Evolutionary conservation across 1,140 invertebrate species (phyloP).

Genomic region (Asobara japonica): DNA sequence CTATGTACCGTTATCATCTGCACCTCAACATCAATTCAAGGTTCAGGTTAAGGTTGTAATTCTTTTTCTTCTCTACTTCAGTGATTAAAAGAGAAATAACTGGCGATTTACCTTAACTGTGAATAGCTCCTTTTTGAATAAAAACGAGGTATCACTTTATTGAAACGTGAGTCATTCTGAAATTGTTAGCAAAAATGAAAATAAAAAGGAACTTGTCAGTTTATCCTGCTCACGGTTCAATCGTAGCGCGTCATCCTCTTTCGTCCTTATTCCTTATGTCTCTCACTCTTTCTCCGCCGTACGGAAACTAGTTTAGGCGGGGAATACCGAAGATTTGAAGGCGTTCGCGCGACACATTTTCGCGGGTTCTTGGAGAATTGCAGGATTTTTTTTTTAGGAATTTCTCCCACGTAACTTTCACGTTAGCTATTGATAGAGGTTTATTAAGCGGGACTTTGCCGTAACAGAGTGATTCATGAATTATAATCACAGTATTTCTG

Average conservation of each 20-base stretch:
- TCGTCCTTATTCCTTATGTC: not conserved
- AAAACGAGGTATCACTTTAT: not conserved
- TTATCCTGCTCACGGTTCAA: not conserved
- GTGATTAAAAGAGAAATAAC: too few species aligned
- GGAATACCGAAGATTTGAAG: not conserved
- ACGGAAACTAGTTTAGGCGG: not conserved
- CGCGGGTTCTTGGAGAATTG: not conserved
- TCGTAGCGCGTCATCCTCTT: not conserved
- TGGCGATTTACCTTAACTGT: too few species aligned
- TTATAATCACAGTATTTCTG: too few species aligned
- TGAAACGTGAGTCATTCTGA: not conserved
- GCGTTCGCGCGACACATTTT: not conserved
- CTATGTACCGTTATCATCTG: conserved; percentile 1
- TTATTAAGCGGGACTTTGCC: too few species aligned
- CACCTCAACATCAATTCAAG: not conserved
- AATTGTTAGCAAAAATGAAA: not conserved
- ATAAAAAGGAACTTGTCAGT: not conserved
- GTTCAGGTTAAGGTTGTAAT: conserved; percentile 2
- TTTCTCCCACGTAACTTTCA: not conserved
- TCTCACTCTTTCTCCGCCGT: not conserved
- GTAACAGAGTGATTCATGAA: too few species aligned
- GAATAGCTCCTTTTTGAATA: too few species aligned
- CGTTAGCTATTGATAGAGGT: not conserved
- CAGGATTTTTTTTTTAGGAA: not conserved
- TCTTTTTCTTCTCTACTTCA: too few species aligned